Evolutionary conservation across 2,888 invertebrate species (phyloP).

Genomic region (Papilio demoleus): DNA sequence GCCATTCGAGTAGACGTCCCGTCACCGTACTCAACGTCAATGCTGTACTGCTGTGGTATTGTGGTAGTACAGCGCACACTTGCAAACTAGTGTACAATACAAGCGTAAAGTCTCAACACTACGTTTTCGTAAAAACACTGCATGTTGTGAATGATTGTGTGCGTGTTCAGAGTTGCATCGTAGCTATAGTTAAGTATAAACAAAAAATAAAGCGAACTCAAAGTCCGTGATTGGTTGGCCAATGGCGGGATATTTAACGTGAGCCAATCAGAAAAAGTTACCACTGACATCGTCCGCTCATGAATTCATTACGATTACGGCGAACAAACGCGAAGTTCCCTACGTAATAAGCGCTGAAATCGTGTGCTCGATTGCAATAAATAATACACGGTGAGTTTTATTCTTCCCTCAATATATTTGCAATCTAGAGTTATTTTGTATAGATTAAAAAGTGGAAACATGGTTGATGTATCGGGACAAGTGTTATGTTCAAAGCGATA

Average conservation of each 20-base stretch:
- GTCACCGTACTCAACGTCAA: constrained; percentile 39
- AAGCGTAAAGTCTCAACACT: constrained; percentile 44
- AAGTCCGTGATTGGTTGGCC: constrained; percentile 63
- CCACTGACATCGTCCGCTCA: constrained; percentile 66
- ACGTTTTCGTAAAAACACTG: constrained; percentile 59
- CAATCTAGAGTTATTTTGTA: constrained; percentile 45
- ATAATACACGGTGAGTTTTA: constrained; percentile 76
- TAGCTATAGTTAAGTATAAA: constrained; percentile 74
- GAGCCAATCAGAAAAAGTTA: constrained; percentile 68
- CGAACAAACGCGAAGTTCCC: constrained; percentile 75
- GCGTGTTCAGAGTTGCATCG: constrained; percentile 69
- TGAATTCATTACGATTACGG: constrained; percentile 73
- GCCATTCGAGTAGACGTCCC: constrained; percentile 42
- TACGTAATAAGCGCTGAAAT: constrained; percentile 83
- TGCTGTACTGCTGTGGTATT: constrained; percentile 22
- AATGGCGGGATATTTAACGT: constrained; percentile 75
- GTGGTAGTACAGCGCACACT: constrained; percentile 29
- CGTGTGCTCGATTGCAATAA: constrained; percentile 78
- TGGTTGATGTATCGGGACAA: constrained; percentile 38
- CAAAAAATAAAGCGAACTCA: constrained; percentile 76
- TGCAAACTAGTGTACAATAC: constrained; percentile 28
- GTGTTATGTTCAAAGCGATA: constrained; percentile 54
- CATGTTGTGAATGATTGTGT: constrained; percentile 52
- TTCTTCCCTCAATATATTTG: constrained; percentile 55
- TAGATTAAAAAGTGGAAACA: constrained; percentile 44